Conservation (phyloP, 37 sponge, comb jelly and placozoan species). For the Oopsacas minuta region DNA sequence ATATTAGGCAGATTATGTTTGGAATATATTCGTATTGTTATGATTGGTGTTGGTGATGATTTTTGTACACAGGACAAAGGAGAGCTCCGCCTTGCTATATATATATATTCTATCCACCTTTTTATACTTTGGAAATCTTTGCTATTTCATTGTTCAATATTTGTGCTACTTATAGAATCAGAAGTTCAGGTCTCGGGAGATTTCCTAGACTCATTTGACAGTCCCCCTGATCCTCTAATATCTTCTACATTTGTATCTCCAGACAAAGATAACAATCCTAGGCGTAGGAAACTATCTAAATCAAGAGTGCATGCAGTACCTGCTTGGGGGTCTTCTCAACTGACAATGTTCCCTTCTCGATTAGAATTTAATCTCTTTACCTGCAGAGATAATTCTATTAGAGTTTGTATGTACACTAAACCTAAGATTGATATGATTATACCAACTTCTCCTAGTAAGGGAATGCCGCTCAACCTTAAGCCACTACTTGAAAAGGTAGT, state of each 20-base stretch:
- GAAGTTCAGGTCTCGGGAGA: not conserved
- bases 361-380: not conserved
- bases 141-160: no score
- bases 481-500: not conserved
- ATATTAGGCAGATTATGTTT: no score
- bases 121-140: no score
- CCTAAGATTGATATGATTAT: conserved; percentile 8
- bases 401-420: not conserved
- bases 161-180: no score
- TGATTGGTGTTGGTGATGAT: no score
- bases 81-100: no score
- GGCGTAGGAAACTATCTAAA: not conserved
- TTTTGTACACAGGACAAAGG: no score
- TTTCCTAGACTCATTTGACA: not conserved
- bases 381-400: not conserved
- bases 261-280: not conserved
- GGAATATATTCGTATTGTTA: no score
- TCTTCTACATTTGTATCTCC: not conserved
- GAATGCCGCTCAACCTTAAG: not conserved
- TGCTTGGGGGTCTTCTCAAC: not conserved
- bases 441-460: not conserved
- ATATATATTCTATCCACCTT: no score
- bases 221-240: not conserved
- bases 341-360: not conserved
- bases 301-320: not conserved